Conservation (phyloP, 2,888 invertebrate species). For the Archaeoteleia sp. region DNA sequence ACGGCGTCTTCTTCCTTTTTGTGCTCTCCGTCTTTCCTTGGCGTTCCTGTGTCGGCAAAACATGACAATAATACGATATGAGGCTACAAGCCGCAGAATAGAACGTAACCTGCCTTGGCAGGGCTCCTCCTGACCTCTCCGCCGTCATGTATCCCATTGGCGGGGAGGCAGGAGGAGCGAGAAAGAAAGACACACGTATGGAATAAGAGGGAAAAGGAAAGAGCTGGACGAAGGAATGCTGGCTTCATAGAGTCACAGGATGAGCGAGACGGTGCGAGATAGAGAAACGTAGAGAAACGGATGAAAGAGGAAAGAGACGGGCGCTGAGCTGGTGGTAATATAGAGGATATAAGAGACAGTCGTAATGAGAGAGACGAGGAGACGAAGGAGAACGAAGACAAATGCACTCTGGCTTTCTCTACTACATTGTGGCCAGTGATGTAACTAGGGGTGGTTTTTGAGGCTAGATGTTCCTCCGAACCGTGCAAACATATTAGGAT, state of each 20-base stretch:
- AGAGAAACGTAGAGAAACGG: conserved; percentile 24
- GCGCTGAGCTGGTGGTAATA: conserved; percentile 25
- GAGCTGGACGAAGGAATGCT: conserved; percentile 37
- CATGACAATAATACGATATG: conserved; percentile 70
- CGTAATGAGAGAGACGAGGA: conserved; percentile 21
- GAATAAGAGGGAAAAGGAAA: conserved; percentile 28
- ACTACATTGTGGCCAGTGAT: conserved; percentile 38
- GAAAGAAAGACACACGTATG: conserved; percentile 16
- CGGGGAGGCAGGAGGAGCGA: conserved; percentile 9
- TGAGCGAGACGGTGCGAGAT: conserved; percentile 23
- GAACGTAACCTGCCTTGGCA: conserved; percentile 66
- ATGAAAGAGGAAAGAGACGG: conserved; percentile 18
- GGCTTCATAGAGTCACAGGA: conserved; percentile 18
- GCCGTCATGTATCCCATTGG: conserved; percentile 49
- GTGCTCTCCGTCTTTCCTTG: conserved; percentile 41
- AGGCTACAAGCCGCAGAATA: conserved; percentile 68
- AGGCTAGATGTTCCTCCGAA: conserved; percentile 24
- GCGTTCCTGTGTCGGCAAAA: conserved; percentile 61
- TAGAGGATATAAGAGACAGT: conserved; percentile 35
- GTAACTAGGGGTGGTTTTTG: conserved; percentile 45
- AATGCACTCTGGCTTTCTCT: conserved; percentile 17
- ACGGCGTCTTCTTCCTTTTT: conserved; percentile 4
- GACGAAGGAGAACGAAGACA: conserved; percentile 9
- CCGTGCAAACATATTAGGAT: conserved; percentile 11
- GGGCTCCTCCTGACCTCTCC: conserved; percentile 58